Conservation (phyloP, 1,140 invertebrate genomes). For the Cydia strobilella region DNA sequence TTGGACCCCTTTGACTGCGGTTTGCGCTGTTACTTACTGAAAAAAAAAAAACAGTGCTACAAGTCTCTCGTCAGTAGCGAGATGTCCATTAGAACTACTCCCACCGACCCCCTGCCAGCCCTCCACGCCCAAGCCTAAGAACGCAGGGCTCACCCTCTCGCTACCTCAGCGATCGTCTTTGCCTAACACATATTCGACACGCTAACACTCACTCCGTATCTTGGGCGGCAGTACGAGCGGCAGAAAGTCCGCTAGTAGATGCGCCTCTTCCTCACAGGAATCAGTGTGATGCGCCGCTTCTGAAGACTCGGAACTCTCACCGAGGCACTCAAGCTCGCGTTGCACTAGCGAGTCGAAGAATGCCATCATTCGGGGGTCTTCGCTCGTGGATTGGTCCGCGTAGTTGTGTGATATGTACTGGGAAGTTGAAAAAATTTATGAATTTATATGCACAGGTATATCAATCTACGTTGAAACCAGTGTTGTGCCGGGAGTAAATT, state of each 20-base stretch:
- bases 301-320: slow-evolving; percentile 78
- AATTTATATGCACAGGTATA: background rate
- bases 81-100: no score
- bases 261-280: slow-evolving; percentile 69
- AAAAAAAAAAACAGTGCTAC: slow-evolving; percentile 33
- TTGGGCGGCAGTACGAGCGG: slow-evolving; percentile 56
- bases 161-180: no score
- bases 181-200: no score
- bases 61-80: no score
- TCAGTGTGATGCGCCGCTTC: slow-evolving; percentile 54
- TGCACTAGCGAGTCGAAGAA: slow-evolving; percentile 97
- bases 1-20: slow-evolving; percentile 65
- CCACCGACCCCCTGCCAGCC: no score
- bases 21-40: slow-evolving; percentile 57
- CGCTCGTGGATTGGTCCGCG: slow-evolving; percentile 90
- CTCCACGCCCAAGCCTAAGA: no score
- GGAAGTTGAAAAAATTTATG: slow-evolving; percentile 35
- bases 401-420: slow-evolving; percentile 89
- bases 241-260: slow-evolving; percentile 61
- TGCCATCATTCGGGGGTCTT: slow-evolving; percentile 97
- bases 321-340: slow-evolving; percentile 91
- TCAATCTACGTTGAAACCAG: no score
- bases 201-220: slow-evolving; percentile 18
- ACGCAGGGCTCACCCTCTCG: no score
- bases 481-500: no score